Evolutionary conservation across 2,797 vertebrate species (phyloP).

Genomic region (Protosalanx chinensis): DNA sequence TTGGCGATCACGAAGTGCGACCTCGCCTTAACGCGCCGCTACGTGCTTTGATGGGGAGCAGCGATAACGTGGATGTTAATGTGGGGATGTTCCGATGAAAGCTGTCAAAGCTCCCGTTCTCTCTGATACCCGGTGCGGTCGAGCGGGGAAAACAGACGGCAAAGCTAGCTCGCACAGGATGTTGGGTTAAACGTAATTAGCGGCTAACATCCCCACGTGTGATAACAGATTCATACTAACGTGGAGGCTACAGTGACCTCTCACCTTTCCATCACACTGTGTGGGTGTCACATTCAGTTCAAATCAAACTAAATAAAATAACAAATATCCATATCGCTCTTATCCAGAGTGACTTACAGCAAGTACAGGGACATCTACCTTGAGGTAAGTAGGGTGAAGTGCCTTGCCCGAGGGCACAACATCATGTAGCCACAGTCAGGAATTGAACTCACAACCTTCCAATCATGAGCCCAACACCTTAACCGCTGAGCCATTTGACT

Average conservation of each 20-base stretch:
- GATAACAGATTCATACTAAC: not conserved
- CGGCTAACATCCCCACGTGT: no score
- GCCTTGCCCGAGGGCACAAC: no score
- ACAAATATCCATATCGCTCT: no score
- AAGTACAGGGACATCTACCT: no score
- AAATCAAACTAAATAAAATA: not conserved
- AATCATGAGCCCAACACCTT: no score
- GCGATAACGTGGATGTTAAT: conserved; percentile 8
- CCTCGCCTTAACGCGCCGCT: not conserved
- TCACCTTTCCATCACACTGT: not conserved
- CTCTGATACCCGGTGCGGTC: not conserved
- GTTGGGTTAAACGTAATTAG: not conserved
- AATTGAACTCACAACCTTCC: no score
- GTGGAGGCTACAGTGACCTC: not conserved
- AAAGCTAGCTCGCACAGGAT: not conserved
- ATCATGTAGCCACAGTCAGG: no score
- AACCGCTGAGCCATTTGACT: no score
- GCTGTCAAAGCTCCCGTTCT: not conserved
- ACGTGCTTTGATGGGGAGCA: conserved; percentile 10
- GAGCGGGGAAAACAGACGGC: not conserved
- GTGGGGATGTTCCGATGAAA: not conserved
- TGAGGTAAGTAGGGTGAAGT: no score
- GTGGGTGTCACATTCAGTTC: not conserved
- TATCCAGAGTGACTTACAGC: no score
- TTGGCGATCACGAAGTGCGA: conserved; percentile 8